phyloP scores from a whole-genome alignment of 1,140 invertebrate genomes.

The Oncopodura yosiiana region DNA sequence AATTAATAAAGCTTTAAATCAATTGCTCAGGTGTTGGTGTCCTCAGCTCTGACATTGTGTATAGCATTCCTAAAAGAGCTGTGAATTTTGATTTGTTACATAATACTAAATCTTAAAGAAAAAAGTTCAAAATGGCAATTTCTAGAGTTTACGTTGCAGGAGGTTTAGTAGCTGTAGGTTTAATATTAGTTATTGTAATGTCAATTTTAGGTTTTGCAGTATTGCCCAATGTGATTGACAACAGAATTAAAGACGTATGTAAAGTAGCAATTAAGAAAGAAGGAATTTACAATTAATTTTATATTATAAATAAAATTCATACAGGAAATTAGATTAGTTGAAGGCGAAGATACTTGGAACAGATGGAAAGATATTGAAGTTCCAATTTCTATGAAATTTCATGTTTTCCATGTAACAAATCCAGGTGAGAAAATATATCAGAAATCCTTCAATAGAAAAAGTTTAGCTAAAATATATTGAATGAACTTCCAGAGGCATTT shows the following conservation, averaged over 20 bases:
- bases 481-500: slow-evolving; percentile 40
- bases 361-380: slow-evolving; percentile 41
- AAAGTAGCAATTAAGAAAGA: background rate
- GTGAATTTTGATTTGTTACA: too few species aligned
- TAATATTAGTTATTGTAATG: background rate
- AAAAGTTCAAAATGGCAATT: too few species aligned
- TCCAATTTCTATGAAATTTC: slow-evolving; percentile 43
- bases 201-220: background rate
- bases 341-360: slow-evolving; percentile 13
- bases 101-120: too few species aligned
- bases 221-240: slow-evolving; percentile 1
- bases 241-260: slow-evolving; percentile 8
- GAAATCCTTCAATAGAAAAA: too few species aligned
- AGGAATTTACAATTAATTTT: background rate
- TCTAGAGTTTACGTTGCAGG: too few species aligned
- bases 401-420: slow-evolving; percentile 45
- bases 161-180: background rate
- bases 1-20: too few species aligned
- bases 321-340: slow-evolving; percentile 4
- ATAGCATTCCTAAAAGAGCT: too few species aligned
- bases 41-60: too few species aligned
- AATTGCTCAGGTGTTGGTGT: too few species aligned
- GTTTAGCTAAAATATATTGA: too few species aligned
- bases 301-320: background rate
- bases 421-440: too few species aligned